Evolutionary conservation across 2,888 invertebrate species (phyloP).

Genomic region (Lepetodrilus schrolli): DNA sequence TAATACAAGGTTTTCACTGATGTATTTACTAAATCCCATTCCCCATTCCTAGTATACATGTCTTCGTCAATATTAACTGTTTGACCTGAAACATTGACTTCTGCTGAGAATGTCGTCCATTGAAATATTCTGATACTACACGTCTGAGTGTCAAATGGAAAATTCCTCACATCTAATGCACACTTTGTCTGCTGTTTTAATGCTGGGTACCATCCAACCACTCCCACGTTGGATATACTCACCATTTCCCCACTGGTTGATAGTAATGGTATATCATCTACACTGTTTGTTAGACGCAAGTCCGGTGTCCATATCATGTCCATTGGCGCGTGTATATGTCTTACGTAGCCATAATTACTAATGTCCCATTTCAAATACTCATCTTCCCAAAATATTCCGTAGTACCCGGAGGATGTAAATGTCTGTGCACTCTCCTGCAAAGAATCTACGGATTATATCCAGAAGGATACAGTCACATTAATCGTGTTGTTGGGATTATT

Average conservation of each 20-base stretch:
- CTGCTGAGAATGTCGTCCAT: not conserved
- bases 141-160: constrained; percentile 22
- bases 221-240: not conserved
- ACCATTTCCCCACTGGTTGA: not conserved
- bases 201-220: not conserved
- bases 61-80: not conserved
- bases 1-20: not conserved
- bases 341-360: not conserved
- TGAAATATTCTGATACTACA: not conserved
- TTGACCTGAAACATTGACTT: not conserved
- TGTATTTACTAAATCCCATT: not conserved
- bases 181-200: not conserved
- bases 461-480: not conserved
- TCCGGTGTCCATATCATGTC: not conserved
- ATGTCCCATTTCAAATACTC: constrained; percentile 4
- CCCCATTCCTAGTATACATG: not conserved
- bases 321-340: not conserved
- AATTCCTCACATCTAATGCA: not conserved
- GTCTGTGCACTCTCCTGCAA: not conserved
- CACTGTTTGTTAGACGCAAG: not conserved
- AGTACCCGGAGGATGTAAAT: not conserved
- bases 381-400: not conserved
- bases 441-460: not conserved
- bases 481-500: not conserved
- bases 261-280: not conserved